These are phyloP conservation scores for Sciurus vulgaris DNA, from an alignment of 2,797 vertebrate species.

Conservation along the genomic window DNA sequence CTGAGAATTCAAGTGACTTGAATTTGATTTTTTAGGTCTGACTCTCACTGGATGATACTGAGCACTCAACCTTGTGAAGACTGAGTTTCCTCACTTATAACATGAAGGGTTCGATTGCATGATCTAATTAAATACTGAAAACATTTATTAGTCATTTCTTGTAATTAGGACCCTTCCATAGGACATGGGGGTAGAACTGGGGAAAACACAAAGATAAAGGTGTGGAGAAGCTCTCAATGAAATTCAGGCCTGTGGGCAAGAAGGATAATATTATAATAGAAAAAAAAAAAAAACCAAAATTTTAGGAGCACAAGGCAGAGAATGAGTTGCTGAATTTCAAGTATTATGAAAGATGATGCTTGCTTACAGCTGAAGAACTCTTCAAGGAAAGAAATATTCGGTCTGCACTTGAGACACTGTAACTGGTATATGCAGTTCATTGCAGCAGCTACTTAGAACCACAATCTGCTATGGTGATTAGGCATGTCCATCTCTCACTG, in stretches of 20 bases:
- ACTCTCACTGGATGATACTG: background rate
- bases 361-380: background rate
- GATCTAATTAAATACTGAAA: constrained; percentile 32
- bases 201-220: constrained; percentile 7
- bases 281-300: background rate
- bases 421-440: background rate
- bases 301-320: background rate
- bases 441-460: background rate
- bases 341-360: background rate
- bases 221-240: background rate
- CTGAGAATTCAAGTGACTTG: background rate
- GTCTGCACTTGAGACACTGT: background rate
- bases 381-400: background rate
- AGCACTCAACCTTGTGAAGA: background rate
- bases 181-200: background rate
- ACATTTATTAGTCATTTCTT: background rate
- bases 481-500: constrained; percentile 26
- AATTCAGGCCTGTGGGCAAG: background rate
- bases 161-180: background rate
- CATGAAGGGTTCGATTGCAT: background rate
- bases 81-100: background rate
- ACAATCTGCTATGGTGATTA: background rate
- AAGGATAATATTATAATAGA: background rate
- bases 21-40: background rate
- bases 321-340: background rate